Evolutionary conservation across 2,113 vertebrate genomes (phyloP).

Genomic region (Todiramphus saurophagus): DNA sequence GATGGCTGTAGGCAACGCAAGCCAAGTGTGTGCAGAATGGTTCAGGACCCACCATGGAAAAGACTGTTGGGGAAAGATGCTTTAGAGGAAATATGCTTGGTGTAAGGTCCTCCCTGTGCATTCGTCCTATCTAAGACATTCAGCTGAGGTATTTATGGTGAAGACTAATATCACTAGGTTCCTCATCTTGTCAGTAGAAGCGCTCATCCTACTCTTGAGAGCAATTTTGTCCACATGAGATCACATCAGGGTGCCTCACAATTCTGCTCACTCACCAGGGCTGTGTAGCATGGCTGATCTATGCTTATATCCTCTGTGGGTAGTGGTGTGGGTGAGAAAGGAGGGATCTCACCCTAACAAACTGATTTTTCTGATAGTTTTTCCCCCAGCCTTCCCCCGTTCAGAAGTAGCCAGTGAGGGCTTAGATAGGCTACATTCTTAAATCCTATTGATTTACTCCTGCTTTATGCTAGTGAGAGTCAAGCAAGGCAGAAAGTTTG

Average conservation of each 20-base stretch:
- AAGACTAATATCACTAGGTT: background rate
- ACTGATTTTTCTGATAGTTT: background rate
- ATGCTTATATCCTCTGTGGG: background rate
- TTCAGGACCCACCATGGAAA: background rate
- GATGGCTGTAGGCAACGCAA: background rate
- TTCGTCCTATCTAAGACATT: background rate
- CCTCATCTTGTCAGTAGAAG: background rate
- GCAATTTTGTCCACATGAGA: background rate
- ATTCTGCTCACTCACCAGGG: background rate
- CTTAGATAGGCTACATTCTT: background rate
- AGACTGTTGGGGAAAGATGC: background rate
- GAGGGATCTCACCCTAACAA: background rate
- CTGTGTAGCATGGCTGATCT: background rate
- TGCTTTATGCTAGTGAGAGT: background rate
- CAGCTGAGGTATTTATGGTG: background rate
- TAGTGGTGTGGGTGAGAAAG: background rate
- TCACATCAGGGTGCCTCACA: background rate
- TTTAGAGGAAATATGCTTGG: background rate
- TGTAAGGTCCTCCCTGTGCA: accelerated
- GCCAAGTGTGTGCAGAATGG: background rate
- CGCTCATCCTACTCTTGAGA: background rate
- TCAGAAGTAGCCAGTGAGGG: background rate
- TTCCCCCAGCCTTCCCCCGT: background rate
- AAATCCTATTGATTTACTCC: background rate
- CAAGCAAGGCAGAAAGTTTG: background rate